Percentiles rank a stretch among this genome's conserved stretches.
These are phyloP conservation scores for Caenorhabditis zanzibari DNA, from an alignment of 2,888 invertebrate species.

Conservation along the genomic window DNA sequence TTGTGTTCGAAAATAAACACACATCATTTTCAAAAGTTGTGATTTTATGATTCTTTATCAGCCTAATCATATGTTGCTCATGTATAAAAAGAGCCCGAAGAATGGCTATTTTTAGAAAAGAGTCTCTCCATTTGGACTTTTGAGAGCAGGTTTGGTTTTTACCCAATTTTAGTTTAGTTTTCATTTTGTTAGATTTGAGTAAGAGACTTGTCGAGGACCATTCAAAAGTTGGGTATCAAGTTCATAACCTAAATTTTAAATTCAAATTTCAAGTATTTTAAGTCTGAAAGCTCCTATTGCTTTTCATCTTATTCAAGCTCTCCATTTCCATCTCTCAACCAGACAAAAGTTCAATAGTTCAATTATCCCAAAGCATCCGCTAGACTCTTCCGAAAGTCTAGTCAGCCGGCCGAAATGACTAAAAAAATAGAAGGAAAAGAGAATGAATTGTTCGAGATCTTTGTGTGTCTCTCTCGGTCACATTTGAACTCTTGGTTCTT, in stretches of 20 bases:
- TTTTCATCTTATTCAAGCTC: too few relatives aligned
- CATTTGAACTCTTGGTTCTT: conserved; percentile 19
- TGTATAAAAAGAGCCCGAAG: conserved; percentile 9
- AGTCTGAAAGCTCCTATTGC: too few relatives aligned
- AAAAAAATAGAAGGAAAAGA: too few relatives aligned
- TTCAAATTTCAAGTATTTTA: too few relatives aligned
- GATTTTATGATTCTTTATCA: conserved; percentile 16
- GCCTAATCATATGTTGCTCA: conserved; percentile 17
- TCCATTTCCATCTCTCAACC: too few relatives aligned
- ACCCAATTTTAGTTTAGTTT: too few relatives aligned
- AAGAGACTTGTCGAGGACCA: too few relatives aligned
- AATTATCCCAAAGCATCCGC: background rate
- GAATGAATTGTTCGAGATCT: conserved; percentile 46
- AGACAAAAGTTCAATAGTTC: conserved; percentile 11
- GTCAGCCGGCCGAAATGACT: background rate
- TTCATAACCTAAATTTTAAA: too few relatives aligned
- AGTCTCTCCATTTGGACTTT: background rate
- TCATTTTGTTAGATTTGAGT: too few relatives aligned
- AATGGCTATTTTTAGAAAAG: background rate
- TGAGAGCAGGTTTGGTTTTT: too few relatives aligned
- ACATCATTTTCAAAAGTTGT: conserved; percentile 34
- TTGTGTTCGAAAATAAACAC: conserved; percentile 43
- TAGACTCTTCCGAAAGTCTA: conserved; percentile 11
- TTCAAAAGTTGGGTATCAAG: too few relatives aligned
- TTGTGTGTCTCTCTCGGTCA: conserved; percentile 1